A percentile compares a stretch with the other conserved stretches of the same genome.
phyloP scores from a whole-genome alignment of 1,140 invertebrate species.

The Aleiodes sp. region DNA sequence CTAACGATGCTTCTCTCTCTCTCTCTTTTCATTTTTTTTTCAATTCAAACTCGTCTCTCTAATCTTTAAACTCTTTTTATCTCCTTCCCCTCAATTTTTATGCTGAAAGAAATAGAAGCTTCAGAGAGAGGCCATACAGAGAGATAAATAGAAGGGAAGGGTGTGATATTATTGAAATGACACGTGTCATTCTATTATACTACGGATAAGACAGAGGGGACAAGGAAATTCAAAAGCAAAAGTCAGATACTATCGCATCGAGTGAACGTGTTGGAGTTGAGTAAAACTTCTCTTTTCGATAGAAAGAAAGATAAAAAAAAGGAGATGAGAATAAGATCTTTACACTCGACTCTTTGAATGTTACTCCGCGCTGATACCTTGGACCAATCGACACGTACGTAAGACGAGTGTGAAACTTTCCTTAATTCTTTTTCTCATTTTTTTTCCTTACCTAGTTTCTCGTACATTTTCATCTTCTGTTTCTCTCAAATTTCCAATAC shows the following conservation, averaged over 20 bases:
- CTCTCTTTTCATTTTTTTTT: not conserved
- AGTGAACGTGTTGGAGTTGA: not conserved
- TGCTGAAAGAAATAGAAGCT: not conserved
- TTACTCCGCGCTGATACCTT: not conserved
- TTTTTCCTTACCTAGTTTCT: not conserved
- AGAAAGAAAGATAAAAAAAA: too few relatives aligned
- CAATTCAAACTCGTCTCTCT: not conserved
- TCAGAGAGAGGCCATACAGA: not conserved
- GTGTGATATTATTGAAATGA: constrained; percentile 2
- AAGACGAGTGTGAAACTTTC: not conserved
- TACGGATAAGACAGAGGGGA: not conserved
- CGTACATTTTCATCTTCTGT: not conserved
- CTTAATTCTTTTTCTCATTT: not conserved
- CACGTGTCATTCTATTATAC: not conserved
- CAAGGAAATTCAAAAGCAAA: not conserved
- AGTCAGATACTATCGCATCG: not conserved
- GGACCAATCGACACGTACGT: not conserved
- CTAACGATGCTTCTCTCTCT: constrained; percentile 21
- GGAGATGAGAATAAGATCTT: not conserved
- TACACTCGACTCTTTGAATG: not conserved
- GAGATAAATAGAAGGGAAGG: not conserved
- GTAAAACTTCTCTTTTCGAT: not conserved
- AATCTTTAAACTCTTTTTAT: not conserved
- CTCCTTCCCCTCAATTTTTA: constrained; percentile 12
- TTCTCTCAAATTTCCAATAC: not conserved